Conservation (phyloP, 2,113 vertebrate species). For the Natator depressus region DNA sequence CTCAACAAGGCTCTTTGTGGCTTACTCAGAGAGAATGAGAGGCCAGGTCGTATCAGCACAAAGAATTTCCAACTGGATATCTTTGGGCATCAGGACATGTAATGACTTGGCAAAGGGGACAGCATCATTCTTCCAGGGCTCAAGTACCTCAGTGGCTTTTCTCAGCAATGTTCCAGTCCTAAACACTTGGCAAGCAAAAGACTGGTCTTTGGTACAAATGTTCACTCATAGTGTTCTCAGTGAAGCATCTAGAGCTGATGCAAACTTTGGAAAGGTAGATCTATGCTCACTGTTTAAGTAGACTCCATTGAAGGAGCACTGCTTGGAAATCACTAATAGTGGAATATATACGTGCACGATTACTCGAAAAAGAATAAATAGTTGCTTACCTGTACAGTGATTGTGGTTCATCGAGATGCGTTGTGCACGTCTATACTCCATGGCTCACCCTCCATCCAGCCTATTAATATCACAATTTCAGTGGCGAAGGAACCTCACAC, state of each 20-base stretch:
- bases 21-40: background rate
- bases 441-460: background rate
- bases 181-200: background rate
- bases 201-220: background rate
- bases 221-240: background rate
- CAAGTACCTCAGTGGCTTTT: background rate
- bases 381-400: background rate
- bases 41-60: background rate
- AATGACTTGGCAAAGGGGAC: background rate
- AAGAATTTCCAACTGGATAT: background rate
- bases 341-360: background rate
- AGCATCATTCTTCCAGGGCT: background rate
- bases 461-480: background rate
- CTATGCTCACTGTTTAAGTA: background rate
- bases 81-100: background rate
- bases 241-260: background rate
- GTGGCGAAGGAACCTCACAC: background rate
- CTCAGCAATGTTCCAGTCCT: background rate
- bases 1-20: background rate
- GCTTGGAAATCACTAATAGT: background rate
- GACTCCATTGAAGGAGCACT: background rate
- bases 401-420: background rate
- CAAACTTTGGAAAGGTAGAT: background rate
- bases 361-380: background rate
- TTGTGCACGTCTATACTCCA: background rate